Base-by-base conservation (phyloP, 2,113 vertebrate species). In the Sinocyclocheilus rhinocerous region DNA sequence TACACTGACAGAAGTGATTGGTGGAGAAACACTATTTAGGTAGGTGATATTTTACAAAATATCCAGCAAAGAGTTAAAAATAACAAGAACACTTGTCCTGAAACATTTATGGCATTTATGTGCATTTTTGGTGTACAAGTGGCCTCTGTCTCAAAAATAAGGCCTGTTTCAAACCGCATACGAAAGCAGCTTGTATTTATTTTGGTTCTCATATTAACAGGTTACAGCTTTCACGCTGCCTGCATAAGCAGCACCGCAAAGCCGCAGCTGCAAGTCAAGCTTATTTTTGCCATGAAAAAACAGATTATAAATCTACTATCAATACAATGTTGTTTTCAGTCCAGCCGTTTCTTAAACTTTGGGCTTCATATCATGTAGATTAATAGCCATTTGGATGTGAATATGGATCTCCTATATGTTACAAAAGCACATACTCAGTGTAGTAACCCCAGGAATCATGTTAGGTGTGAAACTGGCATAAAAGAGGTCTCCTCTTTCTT, bases 1-100 rank as follows among this genome's bases (percentile, higher is more conserved):
- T 22, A 48, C 85, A 89, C 65, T 75, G 89, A 88, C 57, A 93
- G 95, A 87, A 93, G 94, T 70, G 79, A 84, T n/a, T 95, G 93
- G 94, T 95, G 94, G 95, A 92, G 91, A 88, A 81, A 70, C 55
- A 75, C 88, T 9, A 75, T 96, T 81, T 94, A 90, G 91, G 93
- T 96, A 94, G 84, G 92, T 90, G 83, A 90, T 57, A 57, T 72
- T 45, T 26, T 18, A 24, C 6, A 2, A 39, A 52, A 42, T 22
- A 26, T 61, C 10, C 26, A 33, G 65, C 6, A 33, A 20, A 33
- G 26, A 69, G 2, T 7, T 4, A 36, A 36, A 69, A 69, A 7
- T 70, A 36, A 70, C 63, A 65, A 12, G 11, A 65, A 15, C 15
- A 33, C 26, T 18, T 69, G 13, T 69, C 18, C 13, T 67, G 26